A percentile compares a stretch with the other conserved stretches of the same genome.
Evolutionary conservation across 2,888 invertebrate genomes (phyloP).

Genomic region (Atethmia centrago): DNA sequence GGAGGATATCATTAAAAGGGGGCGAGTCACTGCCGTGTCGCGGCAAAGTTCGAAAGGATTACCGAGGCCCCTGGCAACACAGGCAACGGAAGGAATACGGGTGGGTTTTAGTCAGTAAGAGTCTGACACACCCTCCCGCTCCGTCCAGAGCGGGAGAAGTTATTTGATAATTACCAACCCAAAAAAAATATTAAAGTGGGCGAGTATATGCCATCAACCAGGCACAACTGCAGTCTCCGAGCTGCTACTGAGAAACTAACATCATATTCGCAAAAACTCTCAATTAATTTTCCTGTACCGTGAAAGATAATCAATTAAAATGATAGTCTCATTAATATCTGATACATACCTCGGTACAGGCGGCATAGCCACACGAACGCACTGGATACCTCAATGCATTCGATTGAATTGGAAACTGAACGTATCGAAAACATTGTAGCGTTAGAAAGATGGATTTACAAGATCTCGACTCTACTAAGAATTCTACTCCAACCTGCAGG

Average conservation of each 20-base stretch:
- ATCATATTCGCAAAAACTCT: neutral
- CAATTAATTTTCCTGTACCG: conserved; percentile 12
- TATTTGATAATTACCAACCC: too few relatives aligned
- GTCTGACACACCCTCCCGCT: too few relatives aligned
- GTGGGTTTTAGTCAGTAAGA: too few relatives aligned
- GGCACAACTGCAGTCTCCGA: too few relatives aligned
- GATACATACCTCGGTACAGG: neutral
- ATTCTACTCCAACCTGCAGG: neutral
- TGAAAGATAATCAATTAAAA: conserved; percentile 18
- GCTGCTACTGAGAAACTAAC: neutral
- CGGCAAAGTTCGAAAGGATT: too few relatives aligned
- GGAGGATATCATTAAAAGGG: neutral
- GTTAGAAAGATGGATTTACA: neutral
- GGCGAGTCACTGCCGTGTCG: too few relatives aligned
- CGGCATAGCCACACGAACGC: conserved; percentile 29
- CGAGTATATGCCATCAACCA: neutral
- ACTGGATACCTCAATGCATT: conserved; percentile 17
- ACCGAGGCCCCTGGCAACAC: too few relatives aligned
- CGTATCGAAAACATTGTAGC: neutral
- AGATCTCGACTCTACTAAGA: too few relatives aligned
- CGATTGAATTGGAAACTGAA: conserved; percentile 39
- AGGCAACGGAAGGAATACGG: too few relatives aligned
- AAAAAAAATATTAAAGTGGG: too few relatives aligned
- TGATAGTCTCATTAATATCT: conserved; percentile 37
- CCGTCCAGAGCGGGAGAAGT: too few relatives aligned